Evolutionary conservation across 2,113 vertebrate genomes (phyloP), one percentile per base, ranked within the genome.

Genomic region (Clarias macrocephalus): DNA sequence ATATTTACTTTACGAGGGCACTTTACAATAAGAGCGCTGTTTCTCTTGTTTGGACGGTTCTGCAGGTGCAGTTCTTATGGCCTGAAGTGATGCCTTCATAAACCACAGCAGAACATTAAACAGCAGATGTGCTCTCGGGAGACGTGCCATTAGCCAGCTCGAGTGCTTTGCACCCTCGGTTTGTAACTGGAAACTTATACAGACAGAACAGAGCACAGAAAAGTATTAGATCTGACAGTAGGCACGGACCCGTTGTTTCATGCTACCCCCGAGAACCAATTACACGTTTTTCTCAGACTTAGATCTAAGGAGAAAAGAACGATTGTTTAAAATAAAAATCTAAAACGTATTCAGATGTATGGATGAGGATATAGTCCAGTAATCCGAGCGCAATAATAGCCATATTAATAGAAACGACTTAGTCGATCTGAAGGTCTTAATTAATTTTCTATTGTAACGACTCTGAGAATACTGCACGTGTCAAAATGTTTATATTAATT

Each of bases 11-110:
- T 92, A 93, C 90, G 92, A 95, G 94, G 93, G 94, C 94, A 95
- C 96, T 96, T 96, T 96, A 96, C 95, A 96, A 94, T 95, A 95
- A 93, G 95, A 96, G 94, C 94, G 93, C 93, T 94, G 95, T 95
- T 96, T 89, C 88, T 93, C 95, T 96, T 96, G 96, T 97, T 97
- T 96, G 96, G 96, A 96, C 93, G 95, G 94, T 96, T 96, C 94
- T 94, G 95, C 95, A 95, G 95, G 95, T 97, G 95, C 92, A 92
- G 93, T 92, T 96, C 95, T 96, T 96, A 95, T 94, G 94, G 95
- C 93, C 92, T 93, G 92, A 94, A 94, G 95, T 94, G 95, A 96
- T 96, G 95, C 94, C 90, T 92, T 94, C 92, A 95, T 96, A 96
- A 96, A 96, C 95, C 92, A 91, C 89, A 92, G 93, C 83, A 93